Conservation (phyloP, 2,113 vertebrate species). For the Machaerirhynchus nigripectus region DNA sequence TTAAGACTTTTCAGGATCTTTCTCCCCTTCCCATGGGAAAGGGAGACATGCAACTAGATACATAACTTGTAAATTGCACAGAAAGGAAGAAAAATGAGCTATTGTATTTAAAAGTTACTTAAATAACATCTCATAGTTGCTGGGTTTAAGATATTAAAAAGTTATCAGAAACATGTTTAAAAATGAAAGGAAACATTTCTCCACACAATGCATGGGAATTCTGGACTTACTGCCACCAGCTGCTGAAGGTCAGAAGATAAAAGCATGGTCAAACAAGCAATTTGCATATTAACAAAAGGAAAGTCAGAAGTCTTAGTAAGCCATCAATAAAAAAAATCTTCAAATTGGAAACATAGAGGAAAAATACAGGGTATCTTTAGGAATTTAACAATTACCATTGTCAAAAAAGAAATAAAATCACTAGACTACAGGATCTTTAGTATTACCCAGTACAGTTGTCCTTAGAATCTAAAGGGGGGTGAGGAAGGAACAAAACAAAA, state of each 20-base stretch:
- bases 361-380: not conserved
- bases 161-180: not conserved
- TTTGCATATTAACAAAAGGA: not conserved
- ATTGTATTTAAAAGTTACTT: not conserved
- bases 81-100: not conserved
- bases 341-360: not conserved
- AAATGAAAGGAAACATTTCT: not conserved
- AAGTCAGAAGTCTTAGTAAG: not conserved
- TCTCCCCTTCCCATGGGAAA: not conserved
- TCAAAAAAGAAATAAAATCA: not conserved
- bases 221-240: not conserved
- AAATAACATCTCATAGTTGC: not conserved
- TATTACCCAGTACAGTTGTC: not conserved
- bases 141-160: not conserved
- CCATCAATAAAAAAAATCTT: not conserved
- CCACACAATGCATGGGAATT: not conserved
- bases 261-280: not conserved
- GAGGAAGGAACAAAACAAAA: not conserved
- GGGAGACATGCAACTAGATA: not conserved
- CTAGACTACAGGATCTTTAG: not conserved
- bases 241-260: not conserved
- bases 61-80: not conserved
- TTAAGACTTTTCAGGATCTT: not conserved
- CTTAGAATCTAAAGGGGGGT: not conserved
- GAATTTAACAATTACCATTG: not conserved